phyloP scores from a whole-genome alignment of 2,113 vertebrate genomes.

The Setophaga coronata region DNA sequence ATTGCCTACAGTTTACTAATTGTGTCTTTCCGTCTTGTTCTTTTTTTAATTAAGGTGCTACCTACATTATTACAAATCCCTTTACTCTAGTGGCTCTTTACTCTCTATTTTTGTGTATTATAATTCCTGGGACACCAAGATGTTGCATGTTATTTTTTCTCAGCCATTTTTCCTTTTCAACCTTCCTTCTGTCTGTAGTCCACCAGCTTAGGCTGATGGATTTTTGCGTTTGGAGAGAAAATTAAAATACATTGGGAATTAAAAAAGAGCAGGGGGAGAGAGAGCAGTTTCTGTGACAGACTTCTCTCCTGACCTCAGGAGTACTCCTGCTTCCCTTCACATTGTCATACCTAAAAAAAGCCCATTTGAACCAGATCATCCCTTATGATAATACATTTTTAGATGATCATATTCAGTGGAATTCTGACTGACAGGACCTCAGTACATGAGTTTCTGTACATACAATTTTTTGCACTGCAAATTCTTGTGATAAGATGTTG shows the following conservation, averaged over 20 bases:
- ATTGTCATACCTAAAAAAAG: background rate
- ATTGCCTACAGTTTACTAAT: background rate
- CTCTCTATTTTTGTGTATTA: background rate
- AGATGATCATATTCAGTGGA: background rate
- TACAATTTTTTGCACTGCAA: background rate
- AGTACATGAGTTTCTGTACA: accelerated
- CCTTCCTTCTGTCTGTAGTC: background rate
- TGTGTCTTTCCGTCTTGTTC: background rate
- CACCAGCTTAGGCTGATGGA: background rate
- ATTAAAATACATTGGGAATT: background rate
- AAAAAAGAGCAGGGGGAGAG: background rate
- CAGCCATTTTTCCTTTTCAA: background rate
- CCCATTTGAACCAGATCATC: background rate
- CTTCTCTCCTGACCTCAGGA: background rate
- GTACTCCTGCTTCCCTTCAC: background rate
- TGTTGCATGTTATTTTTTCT: background rate
- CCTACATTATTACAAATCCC: background rate
- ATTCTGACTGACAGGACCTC: background rate
- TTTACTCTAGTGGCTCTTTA: background rate
- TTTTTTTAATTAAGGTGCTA: background rate
- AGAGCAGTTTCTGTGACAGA: background rate
- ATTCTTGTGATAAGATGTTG: background rate
- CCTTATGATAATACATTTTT: background rate
- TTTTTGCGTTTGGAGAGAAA: background rate
- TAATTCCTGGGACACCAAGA: background rate